phyloP scores from a whole-genome alignment of 2,888 invertebrate genomes.

The Lottia scabra region DNA sequence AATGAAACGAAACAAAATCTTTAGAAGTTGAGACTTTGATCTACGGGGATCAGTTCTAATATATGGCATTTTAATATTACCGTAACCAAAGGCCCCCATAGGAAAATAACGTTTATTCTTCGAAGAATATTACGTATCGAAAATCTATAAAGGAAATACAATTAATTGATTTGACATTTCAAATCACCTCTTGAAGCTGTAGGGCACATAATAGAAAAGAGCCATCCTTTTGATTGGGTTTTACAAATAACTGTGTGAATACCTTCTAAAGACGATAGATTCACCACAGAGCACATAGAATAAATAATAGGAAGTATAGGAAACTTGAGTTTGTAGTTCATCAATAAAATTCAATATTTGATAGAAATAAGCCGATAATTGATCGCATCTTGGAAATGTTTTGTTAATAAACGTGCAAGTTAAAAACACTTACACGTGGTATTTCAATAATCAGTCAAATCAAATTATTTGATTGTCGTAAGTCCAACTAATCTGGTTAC shows the following conservation, averaged over 20 bases:
- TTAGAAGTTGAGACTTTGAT: too few relatives aligned
- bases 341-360: background rate
- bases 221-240: background rate
- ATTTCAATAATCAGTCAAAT: too few relatives aligned
- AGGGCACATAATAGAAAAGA: background rate
- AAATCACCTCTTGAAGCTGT: background rate
- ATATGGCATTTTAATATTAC: too few relatives aligned
- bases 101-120: background rate
- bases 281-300: background rate
- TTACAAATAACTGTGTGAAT: background rate
- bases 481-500: too few relatives aligned
- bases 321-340: background rate
- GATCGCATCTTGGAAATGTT: background rate
- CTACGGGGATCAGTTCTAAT: too few relatives aligned
- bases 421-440: too few relatives aligned
- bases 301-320: background rate
- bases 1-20: too few relatives aligned
- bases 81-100: background rate
- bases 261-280: background rate
- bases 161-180: slow-evolving; percentile 5
- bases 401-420: too few relatives aligned
- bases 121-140: background rate
- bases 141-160: slow-evolving; percentile 1
- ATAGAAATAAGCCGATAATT: background rate
- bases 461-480: too few relatives aligned